These are phyloP conservation scores for Heliconius aoede DNA, from an alignment of 2,888 invertebrate species.

Conservation along the genomic window DNA sequence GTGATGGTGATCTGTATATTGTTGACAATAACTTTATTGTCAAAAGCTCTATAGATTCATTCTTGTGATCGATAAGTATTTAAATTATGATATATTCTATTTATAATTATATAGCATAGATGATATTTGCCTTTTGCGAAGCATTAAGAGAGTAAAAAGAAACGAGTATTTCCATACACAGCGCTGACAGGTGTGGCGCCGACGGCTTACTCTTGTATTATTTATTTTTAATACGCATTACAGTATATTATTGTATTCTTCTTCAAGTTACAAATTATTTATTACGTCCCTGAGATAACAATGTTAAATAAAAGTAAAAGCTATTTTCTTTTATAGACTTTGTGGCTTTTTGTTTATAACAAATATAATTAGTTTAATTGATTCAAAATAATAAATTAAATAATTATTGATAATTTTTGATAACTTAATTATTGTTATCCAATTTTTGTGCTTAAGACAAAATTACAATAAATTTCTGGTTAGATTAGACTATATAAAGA, in stretches of 20 bases:
- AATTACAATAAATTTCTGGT: no score
- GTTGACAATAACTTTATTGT: neutral
- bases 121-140: neutral
- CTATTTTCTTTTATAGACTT: no score
- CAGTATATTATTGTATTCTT: neutral
- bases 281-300: conserved; percentile 52
- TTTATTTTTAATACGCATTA: neutral
- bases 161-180: conserved; percentile 48
- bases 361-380: neutral
- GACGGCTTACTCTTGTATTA: conserved; percentile 29
- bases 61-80: neutral
- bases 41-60: neutral
- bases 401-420: no score
- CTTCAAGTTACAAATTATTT: conserved; percentile 51
- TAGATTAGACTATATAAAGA: no score
- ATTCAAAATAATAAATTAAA: no score
- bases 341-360: no score
- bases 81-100: neutral
- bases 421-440: no score
- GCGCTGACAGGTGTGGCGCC: conserved; percentile 50
- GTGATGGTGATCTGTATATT: neutral
- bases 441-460: no score
- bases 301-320: neutral
- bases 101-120: neutral
- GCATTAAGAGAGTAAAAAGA: neutral